Evolutionary conservation across 2,888 invertebrate species (phyloP), one percentile per base, ranked within the genome.

Genomic region (Pharmacophagus antenor): DNA sequence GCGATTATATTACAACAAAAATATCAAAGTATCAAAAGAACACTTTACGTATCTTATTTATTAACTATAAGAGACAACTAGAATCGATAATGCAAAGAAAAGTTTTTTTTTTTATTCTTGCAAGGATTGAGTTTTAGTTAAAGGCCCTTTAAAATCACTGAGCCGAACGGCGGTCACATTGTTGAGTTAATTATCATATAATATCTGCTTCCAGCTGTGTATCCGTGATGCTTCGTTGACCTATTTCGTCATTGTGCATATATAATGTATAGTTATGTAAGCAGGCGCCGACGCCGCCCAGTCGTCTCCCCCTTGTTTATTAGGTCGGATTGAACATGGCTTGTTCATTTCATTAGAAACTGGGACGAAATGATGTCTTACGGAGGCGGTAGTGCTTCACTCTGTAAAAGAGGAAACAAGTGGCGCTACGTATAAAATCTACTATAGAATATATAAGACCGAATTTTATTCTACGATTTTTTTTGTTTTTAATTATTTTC

Each of bases 241-340:
- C 59, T 54, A 59, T 21, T 59, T 58, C 48, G n/a, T 27, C n/a
- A 4, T 12, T 48, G 18, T 41, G 18, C 22, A 42, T 42, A 42
- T n/a, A 25, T 23, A 17, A 57, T 12, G 42, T 41, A 37, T 48
- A 52, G 20, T 20, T 27, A 23, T 52, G 37, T 37, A 18, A 12
- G 8, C 17, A 4, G 51, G n/a, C 18, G 8, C 57, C 44, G 53
- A 48, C 58, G 58, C 58, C 58, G 20, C 53, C 37, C 37, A 48
- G 58, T 37, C 58, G 58, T 37, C 57, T 48, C 47, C 47, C n/a
- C 47, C 51, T 53, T 53, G 52, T 58, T 52, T 58, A 58, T 58
- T 58, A 58, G 41, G 58, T 58, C 53, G 48, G 10, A 58, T 53
- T 53, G 53, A 58, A 58, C 53, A 48, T 41, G 37, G 27, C 27